phyloP scores from a whole-genome alignment of 1,140 invertebrate genomes.

The Drosophila sturtevanti region DNA sequence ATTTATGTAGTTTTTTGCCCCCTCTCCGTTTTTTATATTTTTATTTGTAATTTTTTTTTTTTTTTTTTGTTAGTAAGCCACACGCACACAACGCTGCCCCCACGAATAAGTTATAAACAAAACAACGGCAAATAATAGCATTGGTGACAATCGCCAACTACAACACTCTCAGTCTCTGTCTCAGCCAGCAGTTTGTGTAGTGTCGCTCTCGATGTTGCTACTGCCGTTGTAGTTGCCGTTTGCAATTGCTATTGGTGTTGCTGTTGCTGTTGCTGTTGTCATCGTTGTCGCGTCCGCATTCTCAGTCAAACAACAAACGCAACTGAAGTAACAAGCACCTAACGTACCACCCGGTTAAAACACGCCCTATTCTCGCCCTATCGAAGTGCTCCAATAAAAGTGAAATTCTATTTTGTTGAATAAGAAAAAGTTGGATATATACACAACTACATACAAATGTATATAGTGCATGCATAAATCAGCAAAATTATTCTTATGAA shows the following conservation, averaged over 20 bases:
- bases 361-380: neutral
- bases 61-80: conserved; percentile 37
- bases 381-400: conserved; percentile 24
- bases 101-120: conserved; percentile 27
- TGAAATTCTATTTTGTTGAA: conserved; percentile 37
- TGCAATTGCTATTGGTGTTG: conserved; percentile 31
- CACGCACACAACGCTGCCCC: conserved; percentile 44
- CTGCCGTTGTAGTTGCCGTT: conserved; percentile 9
- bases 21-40: no score
- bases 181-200: conserved; percentile 31
- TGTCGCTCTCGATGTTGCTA: conserved; percentile 26
- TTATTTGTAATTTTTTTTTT: conserved; percentile 6
- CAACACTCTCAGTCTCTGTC: conserved; percentile 49
- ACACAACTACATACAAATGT: neutral
- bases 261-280: conserved; percentile 20
- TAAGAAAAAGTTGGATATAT: neutral
- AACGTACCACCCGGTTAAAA: conserved; percentile 36
- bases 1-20: conserved; percentile 45
- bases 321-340: conserved; percentile 72
- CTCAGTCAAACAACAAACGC: conserved; percentile 79
- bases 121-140: conserved; percentile 25
- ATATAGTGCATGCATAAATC: neutral
- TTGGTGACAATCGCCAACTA: conserved; percentile 73
- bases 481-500: conserved; percentile 45
- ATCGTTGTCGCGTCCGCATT: conserved; percentile 52